A percentile compares a stretch with the other conserved stretches of the same genome.
phyloP scores from a whole-genome alignment of 2,888 invertebrate genomes.

The Drosophila multiciliata region DNA sequence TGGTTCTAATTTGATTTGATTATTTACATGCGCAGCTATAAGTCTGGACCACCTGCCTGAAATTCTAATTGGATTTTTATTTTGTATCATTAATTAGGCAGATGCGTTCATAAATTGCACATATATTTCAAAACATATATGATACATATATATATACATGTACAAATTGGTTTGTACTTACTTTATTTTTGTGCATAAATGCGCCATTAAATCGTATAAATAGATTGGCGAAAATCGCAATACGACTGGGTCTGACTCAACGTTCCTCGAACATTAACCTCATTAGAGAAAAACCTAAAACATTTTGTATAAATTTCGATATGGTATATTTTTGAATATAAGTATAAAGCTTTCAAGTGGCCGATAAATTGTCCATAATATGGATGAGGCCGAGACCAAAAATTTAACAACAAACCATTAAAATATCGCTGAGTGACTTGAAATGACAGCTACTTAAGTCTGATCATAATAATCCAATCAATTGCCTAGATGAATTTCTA shows the following conservation, averaged over 20 bases:
- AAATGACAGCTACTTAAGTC: slow-evolving; percentile 5
- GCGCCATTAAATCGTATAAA: slow-evolving; percentile 78
- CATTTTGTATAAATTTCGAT: slow-evolving; percentile 35
- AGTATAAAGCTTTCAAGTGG: slow-evolving; percentile 32
- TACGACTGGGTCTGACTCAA: slow-evolving; percentile 64
- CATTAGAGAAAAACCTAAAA: slow-evolving; percentile 62
- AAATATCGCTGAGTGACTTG: slow-evolving; percentile 5
- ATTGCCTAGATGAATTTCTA: neutral
- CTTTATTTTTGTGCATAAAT: slow-evolving; percentile 78
- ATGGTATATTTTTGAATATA: slow-evolving; percentile 25
- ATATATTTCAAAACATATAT: slow-evolving; percentile 13
- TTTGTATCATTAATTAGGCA: slow-evolving; percentile 46
- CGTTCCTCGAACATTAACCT: slow-evolving; percentile 77
- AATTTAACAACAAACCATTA: slow-evolving; percentile 15
- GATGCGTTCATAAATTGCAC: slow-evolving; percentile 16
- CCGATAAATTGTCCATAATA: slow-evolving; percentile 43
- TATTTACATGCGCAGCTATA: slow-evolving; percentile 7
- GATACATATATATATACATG: neutral
- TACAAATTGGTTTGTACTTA: slow-evolving; percentile 62
- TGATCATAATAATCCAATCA: slow-evolving; percentile 6
- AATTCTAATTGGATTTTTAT: slow-evolving; percentile 40
- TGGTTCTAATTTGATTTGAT: neutral
- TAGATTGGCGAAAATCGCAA: slow-evolving; percentile 68
- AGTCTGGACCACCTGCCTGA: slow-evolving; percentile 46
- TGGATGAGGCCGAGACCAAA: slow-evolving; percentile 24